Evolutionary conservation across 2,797 vertebrate genomes (phyloP), one percentile per base, ranked within the genome.

Genomic region (Chloroceryle inda): DNA sequence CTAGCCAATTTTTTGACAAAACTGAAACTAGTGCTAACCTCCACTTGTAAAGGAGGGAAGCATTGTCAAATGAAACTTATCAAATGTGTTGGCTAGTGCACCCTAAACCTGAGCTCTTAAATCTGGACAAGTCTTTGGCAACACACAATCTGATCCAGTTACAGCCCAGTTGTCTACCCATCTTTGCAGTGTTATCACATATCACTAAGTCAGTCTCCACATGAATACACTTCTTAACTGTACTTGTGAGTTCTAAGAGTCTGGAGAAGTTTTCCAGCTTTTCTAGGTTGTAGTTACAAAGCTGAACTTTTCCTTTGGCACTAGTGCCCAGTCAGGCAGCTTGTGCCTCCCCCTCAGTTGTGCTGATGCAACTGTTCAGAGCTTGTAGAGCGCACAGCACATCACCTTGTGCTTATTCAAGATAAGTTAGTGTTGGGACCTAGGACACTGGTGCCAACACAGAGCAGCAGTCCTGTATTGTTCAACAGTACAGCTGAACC

Each of bases 101-200:
- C 67, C 74, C 77, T 95, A 73, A 88, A 84, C 75, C 73, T 84
- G 77, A 49, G 66, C 62, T 63, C 33, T 90, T 90, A 86, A 55
- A 78, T 47, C 8, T 53, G 40, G 69, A 62, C 50, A 78, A 72
- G 69, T 94, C 94, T 78, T 94, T 96, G 93, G 95, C 95, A 94
- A 12, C 15, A 6, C 10, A 1, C 5, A 3, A 18, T 86, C 88
- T 1, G 94, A 93, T 96, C 59, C 63, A 59, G 83, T 97, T 97
- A 96, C 96, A 90, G 62, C 77, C 93, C 93, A 97, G 94, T 97
- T 95, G 93, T 90, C 93, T 75, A 2, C 40, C 50, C 76, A 37
- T 95, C 92, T 96, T 78, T 84, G 71, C 90, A n/a, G 71, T 23
- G 67, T 97, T 95, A 94, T 94, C 95, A 82, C 63, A 84, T 97